Percentiles rank a stretch among this genome's conserved stretches.
Conservation (phyloP, 2,797 vertebrate species). For the Periophthalmus magnuspinnatus region DNA sequence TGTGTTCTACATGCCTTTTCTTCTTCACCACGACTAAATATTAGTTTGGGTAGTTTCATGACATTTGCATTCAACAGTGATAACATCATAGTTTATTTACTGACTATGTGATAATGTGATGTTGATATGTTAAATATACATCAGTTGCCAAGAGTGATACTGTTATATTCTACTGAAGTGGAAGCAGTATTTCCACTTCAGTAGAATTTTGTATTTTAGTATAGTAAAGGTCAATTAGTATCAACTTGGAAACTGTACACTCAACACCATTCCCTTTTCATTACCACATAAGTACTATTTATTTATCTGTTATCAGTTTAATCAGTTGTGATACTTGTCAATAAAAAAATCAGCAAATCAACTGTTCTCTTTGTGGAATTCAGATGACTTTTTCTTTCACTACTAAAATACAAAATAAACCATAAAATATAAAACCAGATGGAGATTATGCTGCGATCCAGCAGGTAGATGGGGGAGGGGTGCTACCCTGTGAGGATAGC, state of each 20-base stretch:
- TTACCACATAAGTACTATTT: too few relatives aligned
- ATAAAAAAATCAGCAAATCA: too few relatives aligned
- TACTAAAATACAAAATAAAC: neutral
- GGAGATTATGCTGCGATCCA: neutral
- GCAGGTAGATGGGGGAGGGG: constrained; percentile 22
- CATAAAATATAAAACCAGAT: neutral
- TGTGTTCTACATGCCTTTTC: constrained; percentile 23
- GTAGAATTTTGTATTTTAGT: too few relatives aligned
- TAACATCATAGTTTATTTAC: neutral
- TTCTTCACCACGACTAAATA: neutral
- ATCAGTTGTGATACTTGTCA: too few relatives aligned
- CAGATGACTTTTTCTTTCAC: too few relatives aligned
- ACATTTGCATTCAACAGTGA: neutral
- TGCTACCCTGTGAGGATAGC: constrained; percentile 39
- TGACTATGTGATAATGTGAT: neutral
- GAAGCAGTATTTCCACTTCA: too few relatives aligned
- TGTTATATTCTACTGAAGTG: neutral
- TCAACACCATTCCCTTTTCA: too few relatives aligned
- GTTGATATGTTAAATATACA: neutral
- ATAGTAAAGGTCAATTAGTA: too few relatives aligned
- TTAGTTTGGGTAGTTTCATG: neutral
- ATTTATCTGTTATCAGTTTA: too few relatives aligned
- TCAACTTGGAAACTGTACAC: too few relatives aligned
- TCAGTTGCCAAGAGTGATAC: too few relatives aligned
- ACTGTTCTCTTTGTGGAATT: too few relatives aligned